Conservation (phyloP, 2,113 vertebrate species). For the Vombatus ursinus region DNA sequence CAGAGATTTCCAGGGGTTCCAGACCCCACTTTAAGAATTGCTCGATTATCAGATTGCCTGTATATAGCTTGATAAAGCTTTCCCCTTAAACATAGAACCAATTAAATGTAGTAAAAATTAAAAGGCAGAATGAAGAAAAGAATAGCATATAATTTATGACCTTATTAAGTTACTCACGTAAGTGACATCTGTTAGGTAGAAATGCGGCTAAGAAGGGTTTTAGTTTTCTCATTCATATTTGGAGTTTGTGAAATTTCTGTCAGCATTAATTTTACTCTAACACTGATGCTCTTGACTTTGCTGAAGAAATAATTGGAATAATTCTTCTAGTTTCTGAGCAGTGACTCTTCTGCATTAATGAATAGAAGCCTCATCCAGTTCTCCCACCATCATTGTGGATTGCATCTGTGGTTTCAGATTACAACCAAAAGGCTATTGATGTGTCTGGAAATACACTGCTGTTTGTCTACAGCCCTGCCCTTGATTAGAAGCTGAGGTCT, state of each 20-base stretch:
- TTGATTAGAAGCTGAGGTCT: neutral
- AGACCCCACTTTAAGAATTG: neutral
- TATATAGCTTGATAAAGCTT: neutral
- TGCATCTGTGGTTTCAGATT: slow-evolving; percentile 1
- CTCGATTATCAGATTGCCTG: neutral
- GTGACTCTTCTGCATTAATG: neutral
- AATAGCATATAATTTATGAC: neutral
- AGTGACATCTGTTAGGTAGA: neutral
- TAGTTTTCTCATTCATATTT: neutral
- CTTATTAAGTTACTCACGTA: neutral
- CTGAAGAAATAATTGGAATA: neutral
- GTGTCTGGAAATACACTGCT: neutral
- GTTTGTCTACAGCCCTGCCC: neutral
- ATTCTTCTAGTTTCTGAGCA: neutral
- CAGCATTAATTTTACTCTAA: neutral
- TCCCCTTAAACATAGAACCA: neutral
- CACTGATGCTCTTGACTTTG: neutral
- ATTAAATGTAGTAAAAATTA: neutral
- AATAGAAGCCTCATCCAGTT: neutral
- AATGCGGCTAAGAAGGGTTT: neutral
- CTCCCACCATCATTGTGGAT: neutral
- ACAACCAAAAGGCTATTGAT: neutral
- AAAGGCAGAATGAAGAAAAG: neutral
- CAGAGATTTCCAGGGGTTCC: neutral
- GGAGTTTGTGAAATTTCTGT: neutral